Evolutionary conservation across 2,113 vertebrate species (phyloP).

Genomic region (Sula dactylatra): DNA sequence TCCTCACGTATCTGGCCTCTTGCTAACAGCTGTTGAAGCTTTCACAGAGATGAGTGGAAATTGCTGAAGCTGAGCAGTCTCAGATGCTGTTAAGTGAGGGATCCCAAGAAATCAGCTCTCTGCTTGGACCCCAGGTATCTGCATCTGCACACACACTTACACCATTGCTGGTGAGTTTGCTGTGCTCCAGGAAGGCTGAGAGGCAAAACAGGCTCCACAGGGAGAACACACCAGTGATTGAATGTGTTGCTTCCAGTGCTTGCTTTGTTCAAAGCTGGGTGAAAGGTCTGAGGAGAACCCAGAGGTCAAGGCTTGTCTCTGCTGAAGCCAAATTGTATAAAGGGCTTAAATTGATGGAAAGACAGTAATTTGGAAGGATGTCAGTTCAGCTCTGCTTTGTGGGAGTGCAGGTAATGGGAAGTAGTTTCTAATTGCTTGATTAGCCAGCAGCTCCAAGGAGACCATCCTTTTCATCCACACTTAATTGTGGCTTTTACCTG

Average conservation of each 20-base stretch:
- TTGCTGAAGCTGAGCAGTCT: neutral
- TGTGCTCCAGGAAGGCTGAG: neutral
- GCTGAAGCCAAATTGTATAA: neutral
- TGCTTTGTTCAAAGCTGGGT: neutral
- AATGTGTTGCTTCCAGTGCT: neutral
- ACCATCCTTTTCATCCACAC: conserved; percentile 13
- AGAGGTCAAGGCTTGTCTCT: neutral
- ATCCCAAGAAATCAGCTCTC: neutral
- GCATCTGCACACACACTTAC: neutral
- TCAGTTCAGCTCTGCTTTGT: neutral
- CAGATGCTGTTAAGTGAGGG: neutral
- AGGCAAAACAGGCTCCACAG: neutral
- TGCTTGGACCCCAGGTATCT: neutral
- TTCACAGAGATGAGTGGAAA: neutral
- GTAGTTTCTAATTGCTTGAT: conserved; percentile 37
- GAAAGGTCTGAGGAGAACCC: neutral
- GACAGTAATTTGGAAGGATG: neutral
- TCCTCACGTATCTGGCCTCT: neutral
- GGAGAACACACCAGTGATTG: neutral
- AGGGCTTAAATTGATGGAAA: neutral
- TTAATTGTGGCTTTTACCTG: conserved; percentile 42
- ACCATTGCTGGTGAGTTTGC: neutral
- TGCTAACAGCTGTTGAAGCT: neutral
- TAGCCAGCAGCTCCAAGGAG: conserved; percentile 13
- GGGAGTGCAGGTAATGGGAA: conserved; percentile 26